Conservation (phyloP, 92 coral and sea anemone genomes). For the Pocillopora grandis region DNA sequence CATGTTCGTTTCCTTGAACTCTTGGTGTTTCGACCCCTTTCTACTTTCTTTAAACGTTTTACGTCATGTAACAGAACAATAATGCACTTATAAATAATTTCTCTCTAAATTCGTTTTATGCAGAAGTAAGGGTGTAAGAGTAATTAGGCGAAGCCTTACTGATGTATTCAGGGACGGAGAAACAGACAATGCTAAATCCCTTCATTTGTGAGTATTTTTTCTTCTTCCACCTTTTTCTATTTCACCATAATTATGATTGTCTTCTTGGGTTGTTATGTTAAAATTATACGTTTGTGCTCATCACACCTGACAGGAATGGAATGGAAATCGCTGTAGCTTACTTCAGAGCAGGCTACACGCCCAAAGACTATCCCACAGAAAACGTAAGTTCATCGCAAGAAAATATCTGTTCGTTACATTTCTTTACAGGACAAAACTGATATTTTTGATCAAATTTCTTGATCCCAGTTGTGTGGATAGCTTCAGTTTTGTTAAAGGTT, state of each 20-base stretch:
- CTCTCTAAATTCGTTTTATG: background rate
- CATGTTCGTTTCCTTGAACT: no score
- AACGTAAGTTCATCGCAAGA: conserved; percentile 23
- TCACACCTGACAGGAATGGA: conserved; percentile 48
- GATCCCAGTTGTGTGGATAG: no score
- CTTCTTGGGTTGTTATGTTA: background rate
- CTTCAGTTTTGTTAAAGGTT: no score
- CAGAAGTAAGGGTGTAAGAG: conserved; percentile 62
- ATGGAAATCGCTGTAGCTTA: conserved; percentile 82
- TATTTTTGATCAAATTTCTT: background rate
- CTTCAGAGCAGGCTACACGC: conserved; percentile 79
- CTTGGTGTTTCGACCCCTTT: no score
- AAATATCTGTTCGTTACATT: background rate
- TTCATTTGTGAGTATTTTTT: conserved; percentile 58
- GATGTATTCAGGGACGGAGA: conserved; percentile 48
- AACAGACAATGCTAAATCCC: conserved; percentile 43
- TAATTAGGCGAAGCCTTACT: conserved; percentile 60
- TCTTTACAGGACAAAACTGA: background rate
- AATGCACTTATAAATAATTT: background rate
- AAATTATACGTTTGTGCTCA: background rate
- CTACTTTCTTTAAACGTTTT: no score
- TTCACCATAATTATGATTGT: background rate
- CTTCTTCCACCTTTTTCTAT: no score
- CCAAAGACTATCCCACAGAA: conserved; percentile 76
- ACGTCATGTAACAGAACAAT: background rate